Conservation (phyloP, 1,140 invertebrate species). For the Psilanteris sp. region DNA sequence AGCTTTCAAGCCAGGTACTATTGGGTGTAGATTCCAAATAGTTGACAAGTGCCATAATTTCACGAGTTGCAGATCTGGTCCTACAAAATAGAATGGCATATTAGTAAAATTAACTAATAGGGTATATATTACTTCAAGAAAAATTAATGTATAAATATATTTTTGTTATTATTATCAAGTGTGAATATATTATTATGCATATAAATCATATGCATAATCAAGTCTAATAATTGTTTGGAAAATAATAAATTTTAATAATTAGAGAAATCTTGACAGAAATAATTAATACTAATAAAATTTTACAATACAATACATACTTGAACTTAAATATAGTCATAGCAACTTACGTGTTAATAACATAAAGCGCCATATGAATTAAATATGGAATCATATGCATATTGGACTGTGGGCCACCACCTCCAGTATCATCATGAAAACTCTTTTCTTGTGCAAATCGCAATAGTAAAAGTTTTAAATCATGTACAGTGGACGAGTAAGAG, state of each 20-base stretch:
- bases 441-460: conserved; percentile 95
- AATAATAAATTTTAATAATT: too few species aligned
- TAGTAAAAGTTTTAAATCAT: conserved; percentile 95
- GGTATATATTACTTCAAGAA: too few species aligned
- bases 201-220: too few species aligned
- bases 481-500: conserved; percentile 91
- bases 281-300: too few species aligned
- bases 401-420: conserved; percentile 96
- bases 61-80: conserved; percentile 86
- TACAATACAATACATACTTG: too few species aligned
- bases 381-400: conserved; percentile 98
- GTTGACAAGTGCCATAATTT: conserved; percentile 85
- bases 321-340: neutral
- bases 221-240: too few species aligned
- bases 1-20: conserved; percentile 87
- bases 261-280: too few species aligned
- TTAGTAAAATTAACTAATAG: too few species aligned
- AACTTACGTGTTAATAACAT: conserved; percentile 95
- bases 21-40: conserved; percentile 84
- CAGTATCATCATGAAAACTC: conserved; percentile 97
- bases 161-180: too few species aligned
- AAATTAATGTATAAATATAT: too few species aligned
- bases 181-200: too few species aligned
- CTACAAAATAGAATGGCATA: too few species aligned
- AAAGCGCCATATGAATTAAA: conserved; percentile 95